These are phyloP conservation scores for Sebastes glaucus DNA, from an alignment of 2,797 vertebrate genomes.

Conservation along the genomic window DNA sequence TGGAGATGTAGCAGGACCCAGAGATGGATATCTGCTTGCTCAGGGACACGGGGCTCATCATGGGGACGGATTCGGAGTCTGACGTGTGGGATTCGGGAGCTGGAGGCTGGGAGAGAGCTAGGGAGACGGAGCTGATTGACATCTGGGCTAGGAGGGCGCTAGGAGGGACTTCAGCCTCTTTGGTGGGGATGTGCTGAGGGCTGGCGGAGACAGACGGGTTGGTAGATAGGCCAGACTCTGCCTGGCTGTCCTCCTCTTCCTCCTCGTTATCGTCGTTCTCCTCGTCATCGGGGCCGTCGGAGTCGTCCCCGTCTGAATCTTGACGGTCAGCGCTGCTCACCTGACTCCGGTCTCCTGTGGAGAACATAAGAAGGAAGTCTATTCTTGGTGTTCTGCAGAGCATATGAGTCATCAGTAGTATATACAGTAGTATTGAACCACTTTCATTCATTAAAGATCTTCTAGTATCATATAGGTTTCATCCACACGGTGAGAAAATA, in stretches of 20 bases:
- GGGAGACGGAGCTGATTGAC: constrained; percentile 85
- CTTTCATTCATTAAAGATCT: constrained; percentile 39
- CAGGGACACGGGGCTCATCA: constrained; percentile 77
- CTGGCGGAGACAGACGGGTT: constrained; percentile 94
- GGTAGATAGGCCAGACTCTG: constrained; percentile 92
- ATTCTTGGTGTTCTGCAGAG: constrained; percentile 1
- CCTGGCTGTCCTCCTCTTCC: constrained; percentile 97
- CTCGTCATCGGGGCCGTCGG: constrained; percentile 92
- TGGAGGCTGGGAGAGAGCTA: constrained; percentile 47
- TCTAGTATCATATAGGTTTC: background rate
- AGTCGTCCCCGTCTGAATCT: constrained; percentile 95
- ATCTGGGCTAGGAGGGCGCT: constrained; percentile 93
- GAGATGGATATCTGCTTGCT: constrained; percentile 86
- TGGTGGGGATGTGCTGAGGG: constrained; percentile 89
- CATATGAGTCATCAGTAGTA: constrained; percentile 34
- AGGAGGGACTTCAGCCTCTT: constrained; percentile 87
- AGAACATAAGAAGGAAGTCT: constrained; percentile 11
- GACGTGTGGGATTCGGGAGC: constrained; percentile 33
- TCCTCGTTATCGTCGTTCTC: constrained; percentile 97
- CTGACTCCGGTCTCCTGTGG: constrained; percentile 90
- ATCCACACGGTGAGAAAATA: constrained; percentile 5
- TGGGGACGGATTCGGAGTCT: constrained; percentile 54
- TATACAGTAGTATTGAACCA: background rate
- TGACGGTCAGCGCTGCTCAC: constrained; percentile 85
- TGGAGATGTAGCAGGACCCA: constrained; percentile 72